Evolutionary conservation across 1,140 invertebrate species (phyloP), one percentile per base, ranked within the genome.

Genomic region (Danaus plexippus): DNA sequence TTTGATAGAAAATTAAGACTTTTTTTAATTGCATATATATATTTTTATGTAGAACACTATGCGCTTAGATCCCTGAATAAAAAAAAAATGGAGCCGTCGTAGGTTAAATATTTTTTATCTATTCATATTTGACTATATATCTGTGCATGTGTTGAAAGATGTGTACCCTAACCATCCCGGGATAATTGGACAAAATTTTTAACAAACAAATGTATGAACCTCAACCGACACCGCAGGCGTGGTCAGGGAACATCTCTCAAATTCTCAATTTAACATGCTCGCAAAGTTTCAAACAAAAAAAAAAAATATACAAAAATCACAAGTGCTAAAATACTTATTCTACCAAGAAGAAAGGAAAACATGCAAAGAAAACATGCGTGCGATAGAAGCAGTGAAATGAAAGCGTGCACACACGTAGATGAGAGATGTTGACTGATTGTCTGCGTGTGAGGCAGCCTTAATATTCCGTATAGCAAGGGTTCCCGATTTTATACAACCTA

Each of bases 241-340:
- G 71, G 77, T 71, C 73, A 80, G 80, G 75, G 75, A 83, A 85
- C 83, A 86, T 86, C 83, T 86, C 83, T 86, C 83, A 86, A 82
- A 53, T 53, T 43, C 59, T 48, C 65, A 62, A 59, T 65, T 57
- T 69, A 64, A 67, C 80, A 77, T 79, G 78, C 79, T 73, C 69
- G 69, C 70, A 62, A 66, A 67, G 52, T 13, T 44, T 51, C 42
- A 57, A 57, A 55, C 44, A 47, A 52, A 15, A 4, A 52, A 46
- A 52, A 45, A 47, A 47, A 18, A 51, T 12, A 44, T 18, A 53
- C 46, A 53, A 45, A 44, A 12, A 32, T n/a, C 52, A 32, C 43
- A 44, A 9, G 11, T 42, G 11, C 15, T 47, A 42, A 13, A 32
- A 32, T 32, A 32, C 22, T 32, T 32, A 32, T 32, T 7, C 44